Conservation (phyloP, 2,113 vertebrate species). For the Macquaria ambigua region DNA sequence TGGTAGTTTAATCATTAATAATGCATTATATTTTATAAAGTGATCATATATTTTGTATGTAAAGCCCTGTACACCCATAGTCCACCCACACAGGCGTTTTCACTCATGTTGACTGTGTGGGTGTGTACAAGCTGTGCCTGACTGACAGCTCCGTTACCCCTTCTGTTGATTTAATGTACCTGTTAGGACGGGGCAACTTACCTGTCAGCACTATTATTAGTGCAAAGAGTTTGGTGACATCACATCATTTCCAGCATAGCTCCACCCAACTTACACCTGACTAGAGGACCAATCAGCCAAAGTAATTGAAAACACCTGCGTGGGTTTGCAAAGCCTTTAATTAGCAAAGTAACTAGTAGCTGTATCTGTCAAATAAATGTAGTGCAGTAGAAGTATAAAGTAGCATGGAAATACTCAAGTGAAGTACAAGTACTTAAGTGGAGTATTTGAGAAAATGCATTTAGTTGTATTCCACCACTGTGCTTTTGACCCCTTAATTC, state of each 20-base stretch:
- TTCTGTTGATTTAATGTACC: background rate
- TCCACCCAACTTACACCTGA: background rate
- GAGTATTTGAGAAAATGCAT: background rate
- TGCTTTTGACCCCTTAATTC: background rate
- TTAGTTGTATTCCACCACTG: background rate
- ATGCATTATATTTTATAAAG: background rate
- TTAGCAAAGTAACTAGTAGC: background rate
- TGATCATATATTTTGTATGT: background rate
- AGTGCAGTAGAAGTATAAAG: background rate
- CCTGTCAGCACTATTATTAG: too few relatives aligned
- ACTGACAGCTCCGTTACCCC: background rate
- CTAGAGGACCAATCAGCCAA: background rate
- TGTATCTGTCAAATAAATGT: background rate
- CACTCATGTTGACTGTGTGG: background rate
- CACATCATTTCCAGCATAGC: background rate
- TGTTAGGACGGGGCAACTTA: background rate
- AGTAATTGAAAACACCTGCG: constrained; percentile 9
- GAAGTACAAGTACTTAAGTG: background rate
- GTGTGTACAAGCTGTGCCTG: background rate
- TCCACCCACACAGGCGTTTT: background rate
- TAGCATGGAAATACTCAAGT: background rate
- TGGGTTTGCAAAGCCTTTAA: background rate
- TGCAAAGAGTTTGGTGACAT: background rate
- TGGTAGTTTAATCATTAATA: background rate
- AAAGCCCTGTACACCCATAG: background rate